Conservation (phyloP, 2,888 invertebrate species). For the Brachyopa scutellaris region DNA sequence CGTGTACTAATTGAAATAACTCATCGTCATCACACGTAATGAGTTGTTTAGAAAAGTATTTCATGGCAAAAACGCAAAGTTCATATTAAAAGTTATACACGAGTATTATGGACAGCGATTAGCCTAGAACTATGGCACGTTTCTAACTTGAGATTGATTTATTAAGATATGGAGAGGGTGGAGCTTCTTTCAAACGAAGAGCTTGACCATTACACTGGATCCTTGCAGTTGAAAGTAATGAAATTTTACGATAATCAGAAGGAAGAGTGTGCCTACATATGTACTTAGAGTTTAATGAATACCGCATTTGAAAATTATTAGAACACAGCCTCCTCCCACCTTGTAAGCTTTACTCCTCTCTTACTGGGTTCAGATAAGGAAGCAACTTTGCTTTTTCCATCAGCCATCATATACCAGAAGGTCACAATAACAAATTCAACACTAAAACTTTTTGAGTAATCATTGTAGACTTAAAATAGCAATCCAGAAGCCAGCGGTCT, state of each 20-base stretch:
- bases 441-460: no score
- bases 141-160: not conserved
- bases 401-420: no score
- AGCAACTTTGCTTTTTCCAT: no score
- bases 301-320: no score
- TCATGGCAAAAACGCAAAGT: slow-evolving; percentile 46
- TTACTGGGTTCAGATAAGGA: no score
- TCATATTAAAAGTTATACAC: slow-evolving; percentile 32
- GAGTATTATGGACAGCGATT: not conserved
- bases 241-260: not conserved
- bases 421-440: no score
- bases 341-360: no score
- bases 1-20: slow-evolving; percentile 58
- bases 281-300: no score
- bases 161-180: not conserved
- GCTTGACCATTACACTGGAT: not conserved
- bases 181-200: not conserved
- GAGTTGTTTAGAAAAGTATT: slow-evolving; percentile 10
- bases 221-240: not conserved
- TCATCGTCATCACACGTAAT: slow-evolving; percentile 48
- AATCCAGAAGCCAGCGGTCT: no score
- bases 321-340: no score
- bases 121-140: slow-evolving; percentile 5
- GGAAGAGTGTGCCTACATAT: no score
- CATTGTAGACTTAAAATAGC: no score